Evolutionary conservation across 2,113 vertebrate genomes (phyloP).

Genomic region (Protomyctophum bolini): DNA sequence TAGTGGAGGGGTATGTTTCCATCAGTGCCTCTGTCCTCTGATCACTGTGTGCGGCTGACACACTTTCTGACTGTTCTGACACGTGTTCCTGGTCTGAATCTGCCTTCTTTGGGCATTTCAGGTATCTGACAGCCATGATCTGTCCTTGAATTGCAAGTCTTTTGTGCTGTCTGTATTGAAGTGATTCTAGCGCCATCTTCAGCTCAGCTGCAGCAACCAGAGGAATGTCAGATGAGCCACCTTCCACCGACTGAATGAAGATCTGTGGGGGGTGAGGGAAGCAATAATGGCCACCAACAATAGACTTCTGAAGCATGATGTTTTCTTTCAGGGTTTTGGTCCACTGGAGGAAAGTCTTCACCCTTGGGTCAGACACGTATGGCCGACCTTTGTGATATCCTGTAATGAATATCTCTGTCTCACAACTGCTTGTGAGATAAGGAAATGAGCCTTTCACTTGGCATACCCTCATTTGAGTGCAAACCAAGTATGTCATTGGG

Average conservation of each 20-base stretch:
- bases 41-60: not conserved
- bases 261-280: slow-evolving; percentile 81
- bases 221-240: slow-evolving; percentile 73
- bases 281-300: slow-evolving; percentile 86
- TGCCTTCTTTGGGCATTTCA: too few relatives aligned
- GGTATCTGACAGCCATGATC: too few relatives aligned
- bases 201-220: too few relatives aligned
- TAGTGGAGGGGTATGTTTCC: slow-evolving; percentile 8
- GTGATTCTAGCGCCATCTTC: too few relatives aligned
- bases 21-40: slow-evolving; percentile 14
- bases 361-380: slow-evolving; percentile 80
- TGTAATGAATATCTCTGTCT: slow-evolving; percentile 85
- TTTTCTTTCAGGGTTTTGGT: slow-evolving; percentile 67
- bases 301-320: slow-evolving; percentile 75
- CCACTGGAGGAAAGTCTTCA: slow-evolving; percentile 89
- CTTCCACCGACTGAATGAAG: slow-evolving; percentile 78
- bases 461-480: slow-evolving; percentile 92
- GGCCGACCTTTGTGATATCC: slow-evolving; percentile 86
- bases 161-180: too few relatives aligned
- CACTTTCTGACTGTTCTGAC: not conserved
- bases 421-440: slow-evolving; percentile 78
- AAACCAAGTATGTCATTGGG: slow-evolving; percentile 87
- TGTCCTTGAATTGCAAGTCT: too few relatives aligned
- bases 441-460: slow-evolving; percentile 66
- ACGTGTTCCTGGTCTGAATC: too few relatives aligned